Evolutionary conservation across 2,113 vertebrate genomes (phyloP).

Genomic region (Poecile atricapillus): DNA sequence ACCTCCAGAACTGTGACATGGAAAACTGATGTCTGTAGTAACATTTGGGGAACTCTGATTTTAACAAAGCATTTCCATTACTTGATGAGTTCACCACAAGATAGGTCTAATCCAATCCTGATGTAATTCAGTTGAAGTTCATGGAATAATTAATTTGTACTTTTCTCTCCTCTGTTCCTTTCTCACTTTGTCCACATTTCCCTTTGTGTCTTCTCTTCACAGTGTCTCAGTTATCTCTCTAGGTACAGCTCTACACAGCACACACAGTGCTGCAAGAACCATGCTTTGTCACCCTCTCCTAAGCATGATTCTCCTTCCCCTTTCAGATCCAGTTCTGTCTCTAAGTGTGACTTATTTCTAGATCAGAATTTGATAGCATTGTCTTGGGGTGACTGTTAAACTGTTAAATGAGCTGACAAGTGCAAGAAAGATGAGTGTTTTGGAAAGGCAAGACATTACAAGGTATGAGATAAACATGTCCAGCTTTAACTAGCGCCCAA

Average conservation of each 20-base stretch:
- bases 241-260: neutral
- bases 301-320: neutral
- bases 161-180: neutral
- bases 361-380: neutral
- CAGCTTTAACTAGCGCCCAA: neutral
- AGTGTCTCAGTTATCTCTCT: neutral
- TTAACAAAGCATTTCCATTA: neutral
- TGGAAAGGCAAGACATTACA: neutral
- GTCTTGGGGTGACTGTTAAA: neutral
- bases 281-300: accelerated
- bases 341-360: neutral
- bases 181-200: neutral
- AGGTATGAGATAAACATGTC: neutral
- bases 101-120: neutral
- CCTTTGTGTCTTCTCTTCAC: neutral
- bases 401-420: neutral
- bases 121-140: neutral
- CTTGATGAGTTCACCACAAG: neutral
- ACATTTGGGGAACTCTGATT: neutral
- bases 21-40: neutral
- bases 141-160: neutral
- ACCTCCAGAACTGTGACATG: neutral
- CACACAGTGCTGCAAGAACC: neutral
- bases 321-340: neutral
- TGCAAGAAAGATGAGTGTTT: neutral